These are phyloP conservation scores for Plebejus anna DNA, from an alignment of 2,888 invertebrate species.

Conservation along the genomic window DNA sequence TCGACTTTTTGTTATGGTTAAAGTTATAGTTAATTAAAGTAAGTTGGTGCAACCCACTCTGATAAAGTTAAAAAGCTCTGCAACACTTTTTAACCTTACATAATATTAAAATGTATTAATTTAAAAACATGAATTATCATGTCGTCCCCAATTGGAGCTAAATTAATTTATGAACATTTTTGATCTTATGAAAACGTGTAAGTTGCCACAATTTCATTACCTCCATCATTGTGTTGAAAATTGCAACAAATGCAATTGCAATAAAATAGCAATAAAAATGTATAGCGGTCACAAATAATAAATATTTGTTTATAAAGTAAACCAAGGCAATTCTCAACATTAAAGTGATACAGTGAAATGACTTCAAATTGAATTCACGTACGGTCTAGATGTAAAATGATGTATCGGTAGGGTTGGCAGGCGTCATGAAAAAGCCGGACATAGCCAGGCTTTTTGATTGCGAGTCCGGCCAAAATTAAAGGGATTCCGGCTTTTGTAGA, in stretches of 20 bases:
- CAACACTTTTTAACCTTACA: too few relatives aligned
- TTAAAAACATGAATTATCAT: neutral
- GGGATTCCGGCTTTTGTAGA: too few relatives aligned
- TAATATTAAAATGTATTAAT: too few relatives aligned
- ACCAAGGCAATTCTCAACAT: constrained; percentile 20
- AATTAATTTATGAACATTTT: neutral
- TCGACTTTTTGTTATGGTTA: too few relatives aligned
- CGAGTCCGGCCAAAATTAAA: too few relatives aligned
- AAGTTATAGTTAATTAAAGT: too few relatives aligned
- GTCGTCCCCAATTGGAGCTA: neutral
- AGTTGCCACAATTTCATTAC: neutral
- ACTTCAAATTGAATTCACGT: neutral
- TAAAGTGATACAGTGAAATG: constrained; percentile 3
- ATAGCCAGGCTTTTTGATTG: neutral
- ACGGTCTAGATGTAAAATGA: constrained; percentile 7
- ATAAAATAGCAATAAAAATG: neutral
- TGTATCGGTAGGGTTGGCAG: neutral
- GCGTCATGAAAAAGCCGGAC: neutral
- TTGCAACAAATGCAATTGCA: constrained; percentile 17
- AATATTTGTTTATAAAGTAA: constrained; percentile 9
- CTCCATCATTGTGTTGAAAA: constrained; percentile 10
- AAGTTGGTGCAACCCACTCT: too few relatives aligned
- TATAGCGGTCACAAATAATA: neutral
- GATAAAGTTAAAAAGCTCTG: too few relatives aligned
- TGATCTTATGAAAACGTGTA: neutral